Conservation (phyloP, 2,888 invertebrate species). For the Philonicus albiceps region DNA sequence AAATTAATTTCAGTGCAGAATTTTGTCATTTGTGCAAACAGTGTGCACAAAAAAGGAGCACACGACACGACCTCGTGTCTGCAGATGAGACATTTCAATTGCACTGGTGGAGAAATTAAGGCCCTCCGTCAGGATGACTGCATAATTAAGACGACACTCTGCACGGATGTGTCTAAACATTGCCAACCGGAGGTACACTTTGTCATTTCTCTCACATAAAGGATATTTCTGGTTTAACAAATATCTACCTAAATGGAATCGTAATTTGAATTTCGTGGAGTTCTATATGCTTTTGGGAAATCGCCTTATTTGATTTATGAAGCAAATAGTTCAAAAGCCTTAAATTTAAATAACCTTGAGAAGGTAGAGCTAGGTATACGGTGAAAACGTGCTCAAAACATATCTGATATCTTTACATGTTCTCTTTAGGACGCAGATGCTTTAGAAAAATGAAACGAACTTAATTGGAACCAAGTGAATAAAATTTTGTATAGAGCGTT, state of each 20-base stretch:
- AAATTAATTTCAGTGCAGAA: slow-evolving; percentile 21
- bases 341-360: neutral
- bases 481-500: neutral
- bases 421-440: neutral
- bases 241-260: neutral
- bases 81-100: slow-evolving; percentile 25
- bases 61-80: neutral
- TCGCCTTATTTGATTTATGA: neutral
- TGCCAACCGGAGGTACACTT: neutral
- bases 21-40: slow-evolving; percentile 15
- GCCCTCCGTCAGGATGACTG: slow-evolving; percentile 2
- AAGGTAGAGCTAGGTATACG: neutral
- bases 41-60: neutral
- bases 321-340: neutral
- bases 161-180: neutral
- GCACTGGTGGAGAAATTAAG: slow-evolving; percentile 1
- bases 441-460: neutral
- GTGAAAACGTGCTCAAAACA: neutral
- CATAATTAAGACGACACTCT: neutral
- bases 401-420: neutral
- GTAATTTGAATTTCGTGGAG: neutral
- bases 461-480: neutral
- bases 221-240: neutral
- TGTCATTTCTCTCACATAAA: neutral
- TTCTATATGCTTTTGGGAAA: neutral